Evolutionary conservation across 2,888 invertebrate species (phyloP).

Genomic region (Patella ulyssiponensis): DNA sequence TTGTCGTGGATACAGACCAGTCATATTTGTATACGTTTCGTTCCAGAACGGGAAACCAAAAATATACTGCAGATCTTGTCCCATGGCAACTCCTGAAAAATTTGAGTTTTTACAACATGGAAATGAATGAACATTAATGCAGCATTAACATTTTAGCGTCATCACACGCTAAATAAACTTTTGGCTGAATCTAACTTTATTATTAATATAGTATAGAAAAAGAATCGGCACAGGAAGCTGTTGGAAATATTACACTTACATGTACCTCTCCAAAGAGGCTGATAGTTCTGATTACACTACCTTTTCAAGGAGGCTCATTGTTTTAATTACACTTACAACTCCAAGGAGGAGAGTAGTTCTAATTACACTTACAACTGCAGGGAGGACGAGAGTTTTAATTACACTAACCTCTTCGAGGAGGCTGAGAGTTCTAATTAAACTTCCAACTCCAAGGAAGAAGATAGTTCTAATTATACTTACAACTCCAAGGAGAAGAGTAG

Average conservation of each 20-base stretch:
- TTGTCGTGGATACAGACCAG: constrained; percentile 65
- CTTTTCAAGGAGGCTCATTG: too few relatives aligned
- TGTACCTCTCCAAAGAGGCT: too few relatives aligned
- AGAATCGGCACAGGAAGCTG: too few relatives aligned
- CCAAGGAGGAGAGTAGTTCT: too few relatives aligned
- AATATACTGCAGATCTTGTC: constrained; percentile 74
- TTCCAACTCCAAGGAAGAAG: constrained; percentile 71
- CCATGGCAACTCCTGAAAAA: constrained; percentile 70
- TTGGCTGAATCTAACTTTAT: too few relatives aligned
- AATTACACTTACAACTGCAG: constrained; percentile 71
- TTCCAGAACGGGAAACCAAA: constrained; percentile 75
- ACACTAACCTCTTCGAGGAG: constrained; percentile 71
- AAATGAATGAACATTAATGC: neutral
- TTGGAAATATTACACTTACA: too few relatives aligned
- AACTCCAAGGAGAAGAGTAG: too few relatives aligned
- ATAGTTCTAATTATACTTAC: constrained; percentile 39
- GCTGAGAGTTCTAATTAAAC: constrained; percentile 55
- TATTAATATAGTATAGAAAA: too few relatives aligned
- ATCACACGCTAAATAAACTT: neutral
- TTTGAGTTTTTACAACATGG: neutral
- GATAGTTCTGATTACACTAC: too few relatives aligned
- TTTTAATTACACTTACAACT: too few relatives aligned
- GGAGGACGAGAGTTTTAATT: constrained; percentile 55
- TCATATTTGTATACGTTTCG: constrained; percentile 64
- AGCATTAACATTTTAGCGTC: neutral